phyloP scores from a whole-genome alignment of 1,140 invertebrate species.

The Cyphomyrmex costatus region DNA sequence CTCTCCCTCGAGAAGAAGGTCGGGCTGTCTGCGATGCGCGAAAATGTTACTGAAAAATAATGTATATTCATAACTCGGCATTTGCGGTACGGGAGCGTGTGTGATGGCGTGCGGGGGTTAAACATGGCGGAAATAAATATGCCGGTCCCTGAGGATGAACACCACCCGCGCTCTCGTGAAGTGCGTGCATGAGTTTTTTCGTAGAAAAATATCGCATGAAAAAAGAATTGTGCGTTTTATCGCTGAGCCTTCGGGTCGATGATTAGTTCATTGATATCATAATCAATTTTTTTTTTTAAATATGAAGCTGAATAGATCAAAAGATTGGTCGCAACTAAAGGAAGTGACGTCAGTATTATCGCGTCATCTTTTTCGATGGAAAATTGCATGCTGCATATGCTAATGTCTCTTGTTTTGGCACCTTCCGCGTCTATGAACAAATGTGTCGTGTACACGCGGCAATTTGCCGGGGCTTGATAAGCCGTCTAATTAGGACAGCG shows the following conservation, averaged over 20 bases:
- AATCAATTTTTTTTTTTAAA: slow-evolving; percentile 12
- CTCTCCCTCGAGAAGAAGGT: slow-evolving; percentile 64
- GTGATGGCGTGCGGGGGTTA: slow-evolving; percentile 30
- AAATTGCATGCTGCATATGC: slow-evolving; percentile 7
- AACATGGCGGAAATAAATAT: slow-evolving; percentile 56
- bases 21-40: slow-evolving; percentile 22
- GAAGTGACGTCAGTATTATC: neutral
- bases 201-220: slow-evolving; percentile 61
- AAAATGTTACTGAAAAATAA: slow-evolving; percentile 64
- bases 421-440: slow-evolving; percentile 35
- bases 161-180: neutral
- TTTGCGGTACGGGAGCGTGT: slow-evolving; percentile 31
- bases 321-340: neutral
- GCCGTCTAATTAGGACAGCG: slow-evolving; percentile 71
- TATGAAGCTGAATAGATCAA: neutral
- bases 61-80: slow-evolving; percentile 65
- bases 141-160: slow-evolving; percentile 55
- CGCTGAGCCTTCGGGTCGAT: neutral
- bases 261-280: neutral
- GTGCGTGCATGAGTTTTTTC: slow-evolving; percentile 44
- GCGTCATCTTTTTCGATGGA: slow-evolving; percentile 1
- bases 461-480: slow-evolving; percentile 68
- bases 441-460: slow-evolving; percentile 48
- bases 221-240: neutral
- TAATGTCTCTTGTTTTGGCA: slow-evolving; percentile 56